These are phyloP conservation scores for Dolichotis patagonum DNA, from an alignment of 2,113 vertebrate genomes.

Conservation along the genomic window DNA sequence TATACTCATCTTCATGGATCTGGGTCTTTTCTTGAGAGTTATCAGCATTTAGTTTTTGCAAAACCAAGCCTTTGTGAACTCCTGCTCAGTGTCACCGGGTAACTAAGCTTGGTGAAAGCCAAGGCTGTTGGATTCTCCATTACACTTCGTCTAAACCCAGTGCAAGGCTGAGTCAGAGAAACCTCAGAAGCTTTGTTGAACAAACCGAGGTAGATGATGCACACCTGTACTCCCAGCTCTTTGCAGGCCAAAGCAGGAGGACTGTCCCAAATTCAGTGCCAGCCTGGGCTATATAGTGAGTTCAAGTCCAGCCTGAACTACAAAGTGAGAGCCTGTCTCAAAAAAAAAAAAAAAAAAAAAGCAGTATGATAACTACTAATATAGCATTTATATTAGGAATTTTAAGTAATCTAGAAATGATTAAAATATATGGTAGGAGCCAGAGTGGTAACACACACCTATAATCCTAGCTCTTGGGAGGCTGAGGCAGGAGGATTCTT, in stretches of 20 bases:
- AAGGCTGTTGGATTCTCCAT: not conserved
- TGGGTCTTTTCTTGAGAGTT: not conserved
- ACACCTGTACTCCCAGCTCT: not conserved
- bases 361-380: not conserved
- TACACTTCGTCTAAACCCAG: not conserved
- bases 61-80: not conserved
- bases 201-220: not conserved
- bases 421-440: not conserved
- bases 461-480: not conserved
- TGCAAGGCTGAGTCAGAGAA: not conserved
- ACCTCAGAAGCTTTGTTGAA: not conserved
- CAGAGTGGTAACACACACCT: not conserved
- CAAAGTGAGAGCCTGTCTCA: no score
- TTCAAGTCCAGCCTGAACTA: not conserved
- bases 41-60: not conserved
- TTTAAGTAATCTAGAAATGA: not conserved
- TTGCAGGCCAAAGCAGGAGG: not conserved
- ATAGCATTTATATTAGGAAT: not conserved
- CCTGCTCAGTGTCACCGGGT: not conserved
- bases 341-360: not conserved
- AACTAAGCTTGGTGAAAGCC: not conserved
- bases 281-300: not conserved
- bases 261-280: not conserved
- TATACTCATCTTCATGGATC: not conserved
- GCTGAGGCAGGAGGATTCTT: not conserved